Evolutionary conservation across 2,888 invertebrate species (phyloP).

Genomic region (Pteria penguin): DNA sequence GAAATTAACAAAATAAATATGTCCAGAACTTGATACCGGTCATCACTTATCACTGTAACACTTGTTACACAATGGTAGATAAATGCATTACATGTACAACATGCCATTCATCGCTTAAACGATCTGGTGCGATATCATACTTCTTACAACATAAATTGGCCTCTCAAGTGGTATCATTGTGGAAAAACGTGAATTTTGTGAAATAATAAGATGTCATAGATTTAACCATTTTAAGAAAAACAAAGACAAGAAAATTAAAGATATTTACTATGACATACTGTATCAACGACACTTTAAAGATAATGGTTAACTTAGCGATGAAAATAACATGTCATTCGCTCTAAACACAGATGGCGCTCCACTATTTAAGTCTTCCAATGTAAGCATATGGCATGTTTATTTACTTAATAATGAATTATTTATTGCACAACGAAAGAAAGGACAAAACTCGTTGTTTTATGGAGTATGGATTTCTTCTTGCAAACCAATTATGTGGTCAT

Average conservation of each 20-base stretch:
- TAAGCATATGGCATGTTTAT: constrained; percentile 36
- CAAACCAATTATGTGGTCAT: constrained; percentile 34
- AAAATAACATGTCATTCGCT: constrained; percentile 20
- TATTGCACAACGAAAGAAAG: constrained; percentile 14
- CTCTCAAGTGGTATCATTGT: no score
- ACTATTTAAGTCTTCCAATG: constrained; percentile 33
- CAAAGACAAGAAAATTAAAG: constrained; percentile 39
- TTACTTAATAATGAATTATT: constrained; percentile 34
- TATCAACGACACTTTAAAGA: constrained; percentile 16
- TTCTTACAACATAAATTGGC: no score
- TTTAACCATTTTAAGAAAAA: no score
- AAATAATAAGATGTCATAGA: no score
- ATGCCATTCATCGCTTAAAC: no score
- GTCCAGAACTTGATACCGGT: no score
- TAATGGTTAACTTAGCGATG: not conserved
- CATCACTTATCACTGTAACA: no score
- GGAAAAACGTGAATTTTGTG: no score
- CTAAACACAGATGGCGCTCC: constrained; percentile 38
- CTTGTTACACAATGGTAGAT: no score
- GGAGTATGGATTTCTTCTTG: constrained; percentile 34
- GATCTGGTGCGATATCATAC: no score
- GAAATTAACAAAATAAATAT: no score
- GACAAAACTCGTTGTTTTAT: constrained; percentile 29
- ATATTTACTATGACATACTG: constrained; percentile 25
- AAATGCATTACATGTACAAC: no score